phyloP scores from a whole-genome alignment of 2,113 vertebrate genomes.

The Otus sunia region DNA sequence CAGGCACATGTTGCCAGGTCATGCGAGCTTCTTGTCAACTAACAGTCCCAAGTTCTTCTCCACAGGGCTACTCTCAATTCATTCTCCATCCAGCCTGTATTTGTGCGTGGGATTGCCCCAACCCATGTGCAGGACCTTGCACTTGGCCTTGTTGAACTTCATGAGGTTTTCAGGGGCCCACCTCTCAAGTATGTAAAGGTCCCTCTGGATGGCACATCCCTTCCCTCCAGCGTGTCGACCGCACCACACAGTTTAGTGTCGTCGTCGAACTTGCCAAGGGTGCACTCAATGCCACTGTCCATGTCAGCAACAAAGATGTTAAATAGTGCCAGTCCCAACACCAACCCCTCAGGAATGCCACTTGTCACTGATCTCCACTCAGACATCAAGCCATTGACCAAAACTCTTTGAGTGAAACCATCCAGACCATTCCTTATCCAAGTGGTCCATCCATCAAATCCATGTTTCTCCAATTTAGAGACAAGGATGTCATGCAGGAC shows the following conservation, averaged over 20 bases:
- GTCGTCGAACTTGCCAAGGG: background rate
- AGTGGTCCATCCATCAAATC: background rate
- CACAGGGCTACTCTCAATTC: background rate
- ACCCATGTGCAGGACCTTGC: background rate
- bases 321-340: background rate
- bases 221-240: background rate
- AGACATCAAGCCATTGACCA: background rate
- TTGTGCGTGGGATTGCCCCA: background rate
- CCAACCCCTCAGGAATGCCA: background rate
- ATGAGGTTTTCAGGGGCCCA: background rate
- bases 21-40: background rate
- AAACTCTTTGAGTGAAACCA: background rate
- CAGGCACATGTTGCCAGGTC: background rate
- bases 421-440: background rate
- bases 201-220: background rate
- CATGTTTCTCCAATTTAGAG: background rate
- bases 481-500: background rate
- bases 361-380: background rate
- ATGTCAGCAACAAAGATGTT: too few species aligned
- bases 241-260: background rate
- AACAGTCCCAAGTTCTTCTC: background rate
- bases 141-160: background rate
- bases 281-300: background rate
- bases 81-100: background rate
- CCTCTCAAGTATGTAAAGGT: background rate